These are phyloP conservation scores for Melanotaenia parkinsoni DNA, from an alignment of 2,797 vertebrate genomes.

Conservation along the genomic window DNA sequence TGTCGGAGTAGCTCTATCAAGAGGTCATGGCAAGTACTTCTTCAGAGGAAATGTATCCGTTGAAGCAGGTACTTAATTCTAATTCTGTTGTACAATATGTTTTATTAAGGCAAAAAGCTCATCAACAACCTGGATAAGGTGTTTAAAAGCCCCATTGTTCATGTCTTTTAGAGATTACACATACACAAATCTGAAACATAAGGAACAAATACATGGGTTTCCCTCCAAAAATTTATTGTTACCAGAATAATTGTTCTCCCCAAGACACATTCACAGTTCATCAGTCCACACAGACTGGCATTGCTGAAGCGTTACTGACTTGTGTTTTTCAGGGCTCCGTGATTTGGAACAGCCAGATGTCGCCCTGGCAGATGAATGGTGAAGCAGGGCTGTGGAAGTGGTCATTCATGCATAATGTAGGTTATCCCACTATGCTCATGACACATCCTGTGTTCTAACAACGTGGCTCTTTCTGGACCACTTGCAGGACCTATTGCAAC, in stretches of 20 bases:
- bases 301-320: constrained; percentile 77
- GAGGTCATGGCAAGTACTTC: constrained; percentile 97
- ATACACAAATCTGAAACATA: not conserved
- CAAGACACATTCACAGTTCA: constrained; percentile 20
- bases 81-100: not conserved
- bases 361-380: constrained; percentile 98
- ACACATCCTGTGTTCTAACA: constrained; percentile 53
- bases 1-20: constrained; percentile 95
- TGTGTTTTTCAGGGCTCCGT: constrained; percentile 89
- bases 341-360: constrained; percentile 98
- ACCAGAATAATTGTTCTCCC: constrained; percentile 1
- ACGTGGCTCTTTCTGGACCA: constrained; percentile 47
- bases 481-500: constrained; percentile 96
- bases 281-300: constrained; percentile 36
- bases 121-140: not conserved
- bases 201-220: not conserved
- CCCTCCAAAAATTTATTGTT: not conserved
- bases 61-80: constrained; percentile 88
- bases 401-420: constrained; percentile 75
- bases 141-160: not conserved
- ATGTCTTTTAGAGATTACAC: not conserved
- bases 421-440: constrained; percentile 63
- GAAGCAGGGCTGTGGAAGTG: constrained; percentile 74
- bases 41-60: constrained; percentile 96
- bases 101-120: not conserved